A percentile compares a stretch with the other conserved stretches of the same genome.
Conservation (phyloP, 2,113 vertebrate genomes). For the Ctenomys sociabilis region DNA sequence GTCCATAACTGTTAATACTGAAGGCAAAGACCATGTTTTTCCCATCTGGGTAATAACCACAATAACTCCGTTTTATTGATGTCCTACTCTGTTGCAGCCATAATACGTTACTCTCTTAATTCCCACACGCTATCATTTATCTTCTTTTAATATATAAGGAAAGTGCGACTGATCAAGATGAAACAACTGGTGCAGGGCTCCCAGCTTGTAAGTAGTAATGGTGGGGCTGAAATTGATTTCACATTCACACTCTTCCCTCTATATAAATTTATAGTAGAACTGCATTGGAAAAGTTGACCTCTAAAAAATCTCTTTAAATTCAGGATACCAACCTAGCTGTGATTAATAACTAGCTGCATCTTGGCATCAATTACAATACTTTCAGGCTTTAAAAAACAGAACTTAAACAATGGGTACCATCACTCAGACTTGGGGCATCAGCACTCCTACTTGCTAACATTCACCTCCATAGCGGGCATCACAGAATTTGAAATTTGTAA, state of each 20-base stretch:
- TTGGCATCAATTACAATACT: background rate
- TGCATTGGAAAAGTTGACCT: background rate
- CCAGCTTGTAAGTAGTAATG: background rate
- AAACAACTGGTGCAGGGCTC: background rate
- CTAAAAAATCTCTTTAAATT: slow-evolving; percentile 34
- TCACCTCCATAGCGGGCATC: background rate
- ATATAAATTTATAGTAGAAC: background rate
- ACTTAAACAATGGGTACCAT: background rate
- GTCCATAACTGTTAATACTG: background rate
- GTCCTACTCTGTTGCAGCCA: background rate
- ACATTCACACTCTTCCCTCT: background rate
- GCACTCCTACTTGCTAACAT: background rate
- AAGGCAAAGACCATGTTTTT: slow-evolving; percentile 30
- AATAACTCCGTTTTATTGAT: background rate
- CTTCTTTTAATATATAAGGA: background rate
- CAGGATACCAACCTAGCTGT: background rate
- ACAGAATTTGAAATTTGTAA: background rate
- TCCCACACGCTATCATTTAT: background rate
- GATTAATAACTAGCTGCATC: background rate
- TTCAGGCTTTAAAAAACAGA: background rate
- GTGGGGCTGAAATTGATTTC: background rate
- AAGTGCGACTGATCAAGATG: slow-evolving; percentile 13
- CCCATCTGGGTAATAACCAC: slow-evolving; percentile 21
- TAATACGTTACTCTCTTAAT: slow-evolving; percentile 36
- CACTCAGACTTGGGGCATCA: background rate